Conservation (phyloP, 23 tunicate genomes). For the Trididemnum miniatum region DNA sequence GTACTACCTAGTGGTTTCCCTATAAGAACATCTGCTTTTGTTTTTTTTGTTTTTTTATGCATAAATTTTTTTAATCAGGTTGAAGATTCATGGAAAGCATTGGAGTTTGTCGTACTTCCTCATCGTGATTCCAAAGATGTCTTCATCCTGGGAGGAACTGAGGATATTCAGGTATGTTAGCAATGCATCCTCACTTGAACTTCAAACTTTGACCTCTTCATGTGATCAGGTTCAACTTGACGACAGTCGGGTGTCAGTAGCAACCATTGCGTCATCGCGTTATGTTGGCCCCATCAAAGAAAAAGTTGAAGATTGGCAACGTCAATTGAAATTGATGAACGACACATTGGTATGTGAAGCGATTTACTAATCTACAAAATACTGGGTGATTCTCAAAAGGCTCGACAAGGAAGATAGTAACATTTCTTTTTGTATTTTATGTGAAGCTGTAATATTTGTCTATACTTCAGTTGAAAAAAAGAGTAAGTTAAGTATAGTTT, state of each 20-base stretch:
- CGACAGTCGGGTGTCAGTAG: slow-evolving; percentile 92
- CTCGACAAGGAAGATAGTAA: no score
- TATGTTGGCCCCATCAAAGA: slow-evolving; percentile 98
- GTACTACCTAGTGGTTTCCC: no score
- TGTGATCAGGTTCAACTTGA: slow-evolving; percentile 92
- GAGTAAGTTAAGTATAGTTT: no score
- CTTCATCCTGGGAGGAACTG: slow-evolving; percentile 97
- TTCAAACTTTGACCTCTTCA: background rate
- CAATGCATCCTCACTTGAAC: background rate
- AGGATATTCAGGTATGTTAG: slow-evolving; percentile 81
- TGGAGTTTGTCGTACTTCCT: slow-evolving; percentile 89
- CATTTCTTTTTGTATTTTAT: no score
- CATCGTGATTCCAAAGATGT: slow-evolving; percentile 99
- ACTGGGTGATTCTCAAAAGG: no score
- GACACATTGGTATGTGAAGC: slow-evolving; percentile 93
- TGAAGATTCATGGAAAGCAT: slow-evolving; percentile 96
- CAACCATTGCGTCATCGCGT: slow-evolving; percentile 94
- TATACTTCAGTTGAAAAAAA: no score
- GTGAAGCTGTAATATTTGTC: no score
- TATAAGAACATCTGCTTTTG: no score
- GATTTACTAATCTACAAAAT: no score
- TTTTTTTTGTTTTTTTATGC: no score
- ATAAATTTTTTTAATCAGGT: no score
- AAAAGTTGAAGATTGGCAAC: slow-evolving; percentile 97
- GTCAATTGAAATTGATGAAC: slow-evolving; percentile 95